phyloP scores from a whole-genome alignment of 2,797 vertebrate species.

The Halcyon leucocephala region DNA sequence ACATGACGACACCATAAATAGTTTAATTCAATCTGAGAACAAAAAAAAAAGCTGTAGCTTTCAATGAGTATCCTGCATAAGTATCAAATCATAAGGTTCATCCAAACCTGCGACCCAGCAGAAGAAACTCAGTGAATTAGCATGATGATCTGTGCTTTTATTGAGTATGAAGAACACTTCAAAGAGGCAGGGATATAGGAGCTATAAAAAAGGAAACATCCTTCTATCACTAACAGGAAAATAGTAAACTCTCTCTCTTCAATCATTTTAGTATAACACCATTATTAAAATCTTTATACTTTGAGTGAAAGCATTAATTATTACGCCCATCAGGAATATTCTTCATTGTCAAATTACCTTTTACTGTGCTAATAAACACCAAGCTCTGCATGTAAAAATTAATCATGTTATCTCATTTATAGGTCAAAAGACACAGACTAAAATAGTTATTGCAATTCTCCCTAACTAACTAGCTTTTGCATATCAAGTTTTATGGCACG shows the following conservation, averaged over 20 bases:
- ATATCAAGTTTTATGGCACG: conserved; percentile 31
- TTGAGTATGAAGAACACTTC: not conserved
- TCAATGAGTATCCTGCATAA: not conserved
- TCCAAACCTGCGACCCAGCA: not conserved
- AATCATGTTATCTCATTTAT: conserved; percentile 35
- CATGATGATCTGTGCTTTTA: not conserved
- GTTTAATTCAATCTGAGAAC: conserved; percentile 8
- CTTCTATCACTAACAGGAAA: not conserved
- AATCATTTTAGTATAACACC: not conserved
- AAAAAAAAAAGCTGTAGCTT: not conserved
- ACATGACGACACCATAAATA: conserved; percentile 14
- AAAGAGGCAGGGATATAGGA: not conserved
- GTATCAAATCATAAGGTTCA: not conserved
- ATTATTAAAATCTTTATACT: conserved; percentile 19
- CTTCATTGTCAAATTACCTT: conserved; percentile 39
- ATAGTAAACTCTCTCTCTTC: not conserved
- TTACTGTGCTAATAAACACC: conserved; percentile 39
- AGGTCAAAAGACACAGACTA: conserved; percentile 56
- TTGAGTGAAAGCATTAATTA: conserved; percentile 52
- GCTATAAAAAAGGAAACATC: not conserved
- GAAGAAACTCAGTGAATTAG: conserved; percentile 29
- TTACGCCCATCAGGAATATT: conserved; percentile 20
- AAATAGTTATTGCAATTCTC: conserved; percentile 51
- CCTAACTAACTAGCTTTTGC: conserved; percentile 49
- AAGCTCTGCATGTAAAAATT: conserved; percentile 23